Conservation (phyloP, 2,888 invertebrate species). For the Eudasyphora cyanicolor region DNA sequence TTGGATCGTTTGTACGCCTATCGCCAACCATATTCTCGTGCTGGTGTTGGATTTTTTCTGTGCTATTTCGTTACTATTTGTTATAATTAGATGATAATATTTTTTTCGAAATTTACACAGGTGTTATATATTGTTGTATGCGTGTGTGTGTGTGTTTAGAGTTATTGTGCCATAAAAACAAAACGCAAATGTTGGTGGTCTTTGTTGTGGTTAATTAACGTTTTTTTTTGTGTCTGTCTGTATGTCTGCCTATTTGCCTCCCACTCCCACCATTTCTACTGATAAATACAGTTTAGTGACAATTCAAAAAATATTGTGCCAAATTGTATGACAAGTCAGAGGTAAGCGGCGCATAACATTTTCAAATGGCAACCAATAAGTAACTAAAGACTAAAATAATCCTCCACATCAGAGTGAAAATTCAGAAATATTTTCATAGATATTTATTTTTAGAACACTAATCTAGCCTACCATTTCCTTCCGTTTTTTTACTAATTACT, state of each 20-base stretch:
- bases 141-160: background rate
- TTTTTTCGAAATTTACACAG: conserved; percentile 52
- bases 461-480: too few relatives aligned
- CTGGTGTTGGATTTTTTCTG: background rate
- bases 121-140: conserved; percentile 38
- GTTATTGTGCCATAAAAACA: conserved; percentile 24
- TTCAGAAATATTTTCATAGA: too few relatives aligned
- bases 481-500: too few relatives aligned
- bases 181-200: background rate
- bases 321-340: background rate
- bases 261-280: background rate
- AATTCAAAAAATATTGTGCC: background rate
- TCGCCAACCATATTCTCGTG: background rate
- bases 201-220: conserved; percentile 58
- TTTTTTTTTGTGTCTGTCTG: too few relatives aligned
- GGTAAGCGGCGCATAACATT: too few relatives aligned
- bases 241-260: too few relatives aligned
- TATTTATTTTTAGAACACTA: too few relatives aligned
- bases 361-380: too few relatives aligned
- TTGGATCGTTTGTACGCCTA: too few relatives aligned
- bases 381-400: too few relatives aligned
- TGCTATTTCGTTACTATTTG: conserved; percentile 49
- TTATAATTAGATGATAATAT: conserved; percentile 62
- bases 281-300: background rate
- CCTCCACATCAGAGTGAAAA: too few relatives aligned